Percentiles rank a stretch among this genome's conserved stretches.
Conservation (phyloP, 2,888 invertebrate species). For the Pherbina coryleti region DNA sequence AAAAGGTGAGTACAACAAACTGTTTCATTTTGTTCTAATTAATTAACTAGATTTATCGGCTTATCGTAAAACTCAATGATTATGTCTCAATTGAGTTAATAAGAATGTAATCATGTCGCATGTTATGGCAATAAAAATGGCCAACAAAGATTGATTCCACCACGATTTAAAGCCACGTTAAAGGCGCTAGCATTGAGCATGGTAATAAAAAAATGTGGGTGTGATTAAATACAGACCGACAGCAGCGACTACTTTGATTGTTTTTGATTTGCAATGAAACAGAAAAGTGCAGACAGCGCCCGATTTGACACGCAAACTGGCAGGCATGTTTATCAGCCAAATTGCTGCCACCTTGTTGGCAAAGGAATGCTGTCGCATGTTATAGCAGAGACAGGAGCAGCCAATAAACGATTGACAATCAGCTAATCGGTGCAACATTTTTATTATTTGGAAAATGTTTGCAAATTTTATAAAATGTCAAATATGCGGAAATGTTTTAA, state of each 20-base stretch:
- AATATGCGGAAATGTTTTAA: no score
- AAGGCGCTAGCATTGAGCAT: background rate
- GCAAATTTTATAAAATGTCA: no score
- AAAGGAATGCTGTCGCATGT: background rate
- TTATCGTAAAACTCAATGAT: constrained; percentile 7
- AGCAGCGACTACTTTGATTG: background rate
- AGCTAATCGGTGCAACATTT: no score
- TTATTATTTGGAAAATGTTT: no score
- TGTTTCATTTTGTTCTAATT: background rate
- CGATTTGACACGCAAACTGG: background rate
- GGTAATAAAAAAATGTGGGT: constrained; percentile 23
- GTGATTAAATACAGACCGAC: constrained; percentile 6
- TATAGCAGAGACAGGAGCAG: no score
- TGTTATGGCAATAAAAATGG: background rate
- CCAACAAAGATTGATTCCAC: background rate
- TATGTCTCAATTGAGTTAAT: constrained; percentile 1
- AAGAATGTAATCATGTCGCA: constrained; percentile 18
- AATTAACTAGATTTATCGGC: background rate
- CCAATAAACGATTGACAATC: no score
- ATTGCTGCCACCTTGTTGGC: constrained; percentile 23
- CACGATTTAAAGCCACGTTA: background rate
- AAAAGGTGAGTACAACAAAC: constrained; percentile 54
- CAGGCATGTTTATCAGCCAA: background rate
- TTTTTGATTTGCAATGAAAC: background rate
- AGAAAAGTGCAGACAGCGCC: background rate